Evolutionary conservation across 2,797 vertebrate genomes (phyloP), one percentile per base, ranked within the genome.

Genomic region (Enteromius unitaeniatus): DNA sequence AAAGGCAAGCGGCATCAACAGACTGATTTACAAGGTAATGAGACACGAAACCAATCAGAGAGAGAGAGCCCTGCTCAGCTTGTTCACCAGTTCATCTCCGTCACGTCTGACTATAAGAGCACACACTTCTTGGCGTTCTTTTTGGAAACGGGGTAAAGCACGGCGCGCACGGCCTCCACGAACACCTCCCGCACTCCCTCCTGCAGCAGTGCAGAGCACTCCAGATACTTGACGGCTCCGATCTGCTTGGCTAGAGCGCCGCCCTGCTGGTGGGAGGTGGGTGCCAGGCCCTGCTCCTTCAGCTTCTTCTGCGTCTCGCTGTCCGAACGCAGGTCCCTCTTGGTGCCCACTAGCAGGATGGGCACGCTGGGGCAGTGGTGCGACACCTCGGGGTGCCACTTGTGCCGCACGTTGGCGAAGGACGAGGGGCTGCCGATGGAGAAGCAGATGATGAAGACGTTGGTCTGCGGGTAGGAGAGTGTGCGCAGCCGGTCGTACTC

Each of bases 401-500:
- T 99, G 95, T 97, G 96, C 89, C 96, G 94, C 14, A 98, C 96
- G 0, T 98, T 99, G 70, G 97, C 97, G 3, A 97, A 95, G 68
- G 97, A 98, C 0, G 96, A 98, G 47, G 97, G 97, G 84, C 96
- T 98, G 77, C 96, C 96, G 0, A 97, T 97, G 87, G 96, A 98
- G 90, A 97, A 99, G 86, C 97, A 98, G 87, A 99, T 97, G 88
- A 99, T 95, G 76, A 99, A 98, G 19, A 99, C 96, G 34, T 97
- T 97, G 88, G 97, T 98, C 87, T 98, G 96, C 4, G 96, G 96
- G 68, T 98, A 99, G 4, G 97, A 98, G 17, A 98, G 95, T 0
- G 96, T 99, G 88, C 95, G 95, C 84, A 98, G 94, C 14, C 96
- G 95, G 92, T 98, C 97, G 1, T 97, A 98, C 77, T 98, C 97